Base-by-base conservation (phyloP, 1,140 invertebrate genomes). In the Caenorhabditis inopinata region DNA sequence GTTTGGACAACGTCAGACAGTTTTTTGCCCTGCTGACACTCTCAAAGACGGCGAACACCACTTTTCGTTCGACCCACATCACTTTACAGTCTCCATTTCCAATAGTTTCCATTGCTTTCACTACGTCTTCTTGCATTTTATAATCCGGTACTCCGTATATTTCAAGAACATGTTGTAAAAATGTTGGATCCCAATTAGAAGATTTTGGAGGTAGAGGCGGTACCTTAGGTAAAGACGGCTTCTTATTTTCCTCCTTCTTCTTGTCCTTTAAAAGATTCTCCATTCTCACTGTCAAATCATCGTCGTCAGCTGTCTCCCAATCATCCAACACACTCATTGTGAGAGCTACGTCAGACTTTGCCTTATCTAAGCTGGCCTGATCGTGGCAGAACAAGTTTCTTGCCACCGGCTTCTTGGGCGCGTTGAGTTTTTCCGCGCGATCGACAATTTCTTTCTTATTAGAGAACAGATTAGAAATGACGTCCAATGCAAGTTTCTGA, bases 81-180 rank as follows among this genome's bases (percentile, higher is more conserved):
- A 79, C 78, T 16, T 58, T 75, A n/a, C 51, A 35, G 11, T 47
- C 58, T 21, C 73, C 78, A 35, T 79, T 68, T 21, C 78, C 78
- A 18, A 48, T 74, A 16, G 38, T 58, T 21, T 79, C 62, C 58
- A 79, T 38, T 2, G 78, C 73, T 12, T 74, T 35, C 16, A 74
- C 73, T 9, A 79, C 78, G 27, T 79, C 78, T 42, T 21, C 62
- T n/a, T 74, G 47, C 78, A 79, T 53, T n/a, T 79, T 79, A 68
- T 79, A 79, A 14, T 79, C 78, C 29, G 78, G 78, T 14, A 79
- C 58, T 38, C 29, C 21, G 27, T 79, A 49, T 11, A 58, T 58
- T 23, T 79, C 78, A 16, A 79, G 62, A 0, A 79, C 78, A 27
- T 79, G 78, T 14, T 21, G 45, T 0, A 79, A 21, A 32, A 51